Evolutionary conservation across 2,113 vertebrate species (phyloP).

Genomic region (Clarias magur): DNA sequence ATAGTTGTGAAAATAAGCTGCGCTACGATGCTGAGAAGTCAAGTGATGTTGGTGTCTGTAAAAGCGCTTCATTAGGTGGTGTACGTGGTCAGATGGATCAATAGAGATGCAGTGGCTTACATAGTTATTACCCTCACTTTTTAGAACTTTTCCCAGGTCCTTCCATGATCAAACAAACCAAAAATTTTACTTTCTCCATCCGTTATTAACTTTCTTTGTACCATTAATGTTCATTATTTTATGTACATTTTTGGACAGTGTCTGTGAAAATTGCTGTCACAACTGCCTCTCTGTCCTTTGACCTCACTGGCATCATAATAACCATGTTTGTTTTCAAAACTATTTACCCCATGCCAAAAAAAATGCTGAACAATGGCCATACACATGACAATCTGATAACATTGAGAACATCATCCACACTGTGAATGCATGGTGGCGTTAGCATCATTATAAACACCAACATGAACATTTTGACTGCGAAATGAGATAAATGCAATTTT

Average conservation of each 20-base stretch:
- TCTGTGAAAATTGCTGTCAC: neutral
- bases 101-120: neutral
- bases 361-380: neutral
- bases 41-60: neutral
- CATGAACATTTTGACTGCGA: too few species aligned
- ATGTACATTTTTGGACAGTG: neutral
- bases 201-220: neutral
- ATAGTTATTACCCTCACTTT: neutral
- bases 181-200: neutral
- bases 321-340: neutral
- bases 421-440: neutral
- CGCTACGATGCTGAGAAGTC: neutral
- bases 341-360: neutral
- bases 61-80: neutral
- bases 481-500: too few species aligned
- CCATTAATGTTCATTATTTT: neutral
- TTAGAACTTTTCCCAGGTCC: neutral
- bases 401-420: neutral
- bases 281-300: neutral
- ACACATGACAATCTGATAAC: neutral
- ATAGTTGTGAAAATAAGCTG: neutral
- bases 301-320: neutral
- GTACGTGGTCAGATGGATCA: neutral
- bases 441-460: neutral
- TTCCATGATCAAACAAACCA: neutral